Percentiles rank a stretch among this genome's conserved stretches.
These are phyloP conservation scores for Carcharodon carcharias DNA, from an alignment of 2,797 vertebrate species.

Conservation along the genomic window DNA sequence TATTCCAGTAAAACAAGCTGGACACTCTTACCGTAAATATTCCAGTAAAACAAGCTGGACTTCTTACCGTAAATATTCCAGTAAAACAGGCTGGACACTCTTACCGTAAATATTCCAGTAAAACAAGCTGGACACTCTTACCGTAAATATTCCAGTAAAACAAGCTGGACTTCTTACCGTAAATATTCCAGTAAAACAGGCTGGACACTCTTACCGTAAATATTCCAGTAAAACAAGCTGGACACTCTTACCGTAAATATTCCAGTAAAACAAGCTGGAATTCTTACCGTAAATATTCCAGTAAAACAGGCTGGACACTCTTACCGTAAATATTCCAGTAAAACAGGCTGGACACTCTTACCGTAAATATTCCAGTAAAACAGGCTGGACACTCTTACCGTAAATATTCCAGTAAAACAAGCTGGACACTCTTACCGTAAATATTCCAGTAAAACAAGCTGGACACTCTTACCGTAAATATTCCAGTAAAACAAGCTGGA, in stretches of 20 bases:
- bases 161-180: conserved; percentile 43
- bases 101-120: conserved; percentile 62
- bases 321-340: conserved; percentile 62
- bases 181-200: conserved; percentile 71
- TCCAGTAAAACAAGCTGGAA: too few relatives aligned
- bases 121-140: too few relatives aligned
- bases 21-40: conserved; percentile 54
- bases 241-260: conserved; percentile 55
- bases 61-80: conserved; percentile 59
- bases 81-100: too few relatives aligned
- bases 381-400: conserved; percentile 38
- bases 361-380: too few relatives aligned
- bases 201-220: conserved; percentile 51
- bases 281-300: conserved; percentile 59
- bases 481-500: conserved; percentile 48
- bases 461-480: conserved; percentile 52
- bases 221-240: too few relatives aligned
- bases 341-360: too few relatives aligned
- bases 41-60: too few relatives aligned
- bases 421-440: too few relatives aligned
- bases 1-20: too few relatives aligned
- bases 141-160: conserved; percentile 67
- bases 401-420: conserved; percentile 61
- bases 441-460: too few relatives aligned
- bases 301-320: too few relatives aligned